Evolutionary conservation across 2,888 invertebrate species (phyloP).

Genomic region (Ctenicera cuprea): DNA sequence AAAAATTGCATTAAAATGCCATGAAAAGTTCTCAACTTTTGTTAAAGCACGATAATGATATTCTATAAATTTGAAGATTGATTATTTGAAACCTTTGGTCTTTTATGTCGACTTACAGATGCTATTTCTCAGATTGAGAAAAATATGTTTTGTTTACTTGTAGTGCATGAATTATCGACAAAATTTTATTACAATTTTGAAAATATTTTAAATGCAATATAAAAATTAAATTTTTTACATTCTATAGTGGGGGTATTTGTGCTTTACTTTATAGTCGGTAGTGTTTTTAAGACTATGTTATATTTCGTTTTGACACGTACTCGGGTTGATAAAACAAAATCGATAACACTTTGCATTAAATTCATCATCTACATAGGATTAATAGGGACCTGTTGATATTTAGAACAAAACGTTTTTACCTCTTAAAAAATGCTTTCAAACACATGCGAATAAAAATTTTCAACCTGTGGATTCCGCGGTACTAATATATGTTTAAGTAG

Average conservation of each 20-base stretch:
- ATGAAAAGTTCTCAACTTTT: too few species aligned
- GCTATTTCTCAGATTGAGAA: not conserved
- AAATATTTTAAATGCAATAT: too few species aligned
- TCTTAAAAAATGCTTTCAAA: not conserved
- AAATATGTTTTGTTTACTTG: not conserved
- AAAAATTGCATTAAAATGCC: too few species aligned
- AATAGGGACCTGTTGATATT: slow-evolving; percentile 26
- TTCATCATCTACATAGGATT: not conserved
- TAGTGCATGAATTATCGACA: too few species aligned
- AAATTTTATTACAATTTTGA: too few species aligned
- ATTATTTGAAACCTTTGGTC: not conserved
- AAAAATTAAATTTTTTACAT: too few species aligned
- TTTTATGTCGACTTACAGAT: not conserved
- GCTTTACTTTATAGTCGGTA: not conserved
- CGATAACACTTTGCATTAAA: slow-evolving; percentile 16
- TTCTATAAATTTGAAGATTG: slow-evolving; percentile 8
- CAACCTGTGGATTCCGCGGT: slow-evolving; percentile 3
- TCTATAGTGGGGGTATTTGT: slow-evolving; percentile 3
- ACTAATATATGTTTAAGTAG: not conserved
- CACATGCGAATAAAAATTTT: not conserved
- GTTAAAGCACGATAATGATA: not conserved
- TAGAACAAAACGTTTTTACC: not conserved
- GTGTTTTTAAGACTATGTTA: not conserved
- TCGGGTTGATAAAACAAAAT: slow-evolving; percentile 16
- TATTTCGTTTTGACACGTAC: slow-evolving; percentile 16